Percentiles rank a stretch among this genome's conserved stretches.
phyloP scores from a whole-genome alignment of 2,797 vertebrate species.

The Arrhamphus sclerolepis region DNA sequence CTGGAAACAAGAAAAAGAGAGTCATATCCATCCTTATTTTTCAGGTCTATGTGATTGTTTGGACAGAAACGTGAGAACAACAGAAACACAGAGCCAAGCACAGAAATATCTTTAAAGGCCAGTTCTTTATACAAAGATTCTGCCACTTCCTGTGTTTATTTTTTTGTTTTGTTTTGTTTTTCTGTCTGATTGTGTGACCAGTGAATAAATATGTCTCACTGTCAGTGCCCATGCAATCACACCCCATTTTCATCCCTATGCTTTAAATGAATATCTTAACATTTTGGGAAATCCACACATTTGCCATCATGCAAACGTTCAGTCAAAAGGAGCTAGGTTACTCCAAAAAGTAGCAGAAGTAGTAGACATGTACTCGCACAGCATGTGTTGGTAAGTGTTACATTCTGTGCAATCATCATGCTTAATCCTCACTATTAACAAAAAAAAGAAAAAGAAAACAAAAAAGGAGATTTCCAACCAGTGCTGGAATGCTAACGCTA shows the following conservation, averaged over 20 bases:
- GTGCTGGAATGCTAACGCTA: too few species aligned
- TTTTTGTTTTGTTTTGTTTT: too few species aligned
- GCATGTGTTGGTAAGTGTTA: too few species aligned
- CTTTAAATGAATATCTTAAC: slow-evolving; percentile 38
- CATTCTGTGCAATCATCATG: too few species aligned
- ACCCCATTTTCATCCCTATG: slow-evolving; percentile 16
- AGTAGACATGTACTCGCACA: not conserved
- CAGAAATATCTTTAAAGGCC: not conserved
- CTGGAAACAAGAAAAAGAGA: slow-evolving; percentile 38
- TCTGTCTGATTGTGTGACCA: slow-evolving; percentile 2
- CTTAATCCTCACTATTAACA: too few species aligned
- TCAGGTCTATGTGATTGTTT: slow-evolving; percentile 41
- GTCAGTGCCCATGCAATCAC: slow-evolving; percentile 48
- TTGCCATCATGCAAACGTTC: not conserved
- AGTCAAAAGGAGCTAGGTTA: not conserved
- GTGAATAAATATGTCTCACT: slow-evolving; percentile 1
- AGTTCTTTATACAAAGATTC: slow-evolving; percentile 1
- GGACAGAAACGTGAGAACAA: slow-evolving; percentile 20
- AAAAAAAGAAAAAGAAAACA: too few species aligned
- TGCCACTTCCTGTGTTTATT: slow-evolving; percentile 2
- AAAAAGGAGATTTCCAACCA: too few species aligned
- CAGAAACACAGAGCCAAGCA: not conserved
- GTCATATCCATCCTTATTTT: slow-evolving; percentile 15
- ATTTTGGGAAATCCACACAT: slow-evolving; percentile 31
- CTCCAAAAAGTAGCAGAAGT: not conserved